Base-by-base conservation (phyloP, 2,113 vertebrate genomes). In the Pteronura brasiliensis region DNA sequence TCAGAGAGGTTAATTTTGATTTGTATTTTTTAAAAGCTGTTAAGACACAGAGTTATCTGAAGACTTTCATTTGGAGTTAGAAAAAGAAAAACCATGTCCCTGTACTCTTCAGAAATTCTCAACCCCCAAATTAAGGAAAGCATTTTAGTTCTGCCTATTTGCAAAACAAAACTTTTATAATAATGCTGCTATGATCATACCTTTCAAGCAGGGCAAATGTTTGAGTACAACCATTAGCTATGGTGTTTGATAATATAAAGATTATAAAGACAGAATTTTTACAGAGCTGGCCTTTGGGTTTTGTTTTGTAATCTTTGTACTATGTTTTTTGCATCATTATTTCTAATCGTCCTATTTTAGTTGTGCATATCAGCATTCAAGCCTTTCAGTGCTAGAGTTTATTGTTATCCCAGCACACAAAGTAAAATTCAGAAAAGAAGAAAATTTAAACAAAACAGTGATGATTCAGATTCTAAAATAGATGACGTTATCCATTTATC, bases 401-500 rank as follows among this genome's bases (percentile, higher is more conserved):
- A 57, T 88, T 7, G 10, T 97, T 88, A 96, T 95, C 72, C n/a
- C n/a, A 89, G 7, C 0, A 34, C 87, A 23, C 15, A 98, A 98
- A 97, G 88, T 93, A 91, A 97, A 95, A 93, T 94, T 80, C 47
- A 91, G 61, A 97, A 98, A 96, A 88, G 89, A 96, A 79, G 34
- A 96, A 98, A 97, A 97, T 95, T 57, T 96, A 93, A 92, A 88
- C 71, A 96, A 97, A 98, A 89, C 5, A 97, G 55, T 59, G 95
- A 97, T 95, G 85, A 98, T 96, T 98, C 59, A 9, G 84, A 97
- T 82, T 94, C 94, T 96, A 97, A 98, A 98, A 97, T 59, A 4
- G 96, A 98, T 98, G 97, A 98, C 31, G 90, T 97, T 96, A 98
- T 98, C 93, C 97, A 98, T 99, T 99, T 98, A 98, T 98, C 96